Base-by-base conservation (phyloP, 2,797 vertebrate genomes). In the Sebastes trivittatus region DNA sequence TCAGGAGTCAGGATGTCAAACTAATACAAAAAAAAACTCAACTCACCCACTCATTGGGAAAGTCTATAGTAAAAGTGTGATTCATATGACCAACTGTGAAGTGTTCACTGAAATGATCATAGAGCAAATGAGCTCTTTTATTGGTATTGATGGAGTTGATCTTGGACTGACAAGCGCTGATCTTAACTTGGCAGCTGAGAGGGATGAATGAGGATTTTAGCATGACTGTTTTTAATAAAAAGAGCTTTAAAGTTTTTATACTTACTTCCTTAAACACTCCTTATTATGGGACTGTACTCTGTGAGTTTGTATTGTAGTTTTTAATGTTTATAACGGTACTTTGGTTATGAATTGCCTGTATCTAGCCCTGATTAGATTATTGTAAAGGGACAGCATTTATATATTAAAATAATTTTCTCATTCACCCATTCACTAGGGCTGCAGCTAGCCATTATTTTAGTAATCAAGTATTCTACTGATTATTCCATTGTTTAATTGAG, bases 401-500 rank as follows among this genome's bases (percentile, higher is more conserved):
- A 29, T 29, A 29, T 29, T 29, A 29, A 29, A 29, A 29, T 29
- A 7, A 29, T 29, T 29, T 29, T 29, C 29, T 29, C 29, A 29
- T 29, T 29, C 6, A 29, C 34, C 14, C 2, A 42, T 18, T 46
- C 14, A 46, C 14, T 18, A 16, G 3, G 14, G 36, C 36, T 38
- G 36, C 36, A 38, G 36, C 36, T 38, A 38, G 0, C 36, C 36
- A 38, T 38, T 38, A 38, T 38, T 38, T 38, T 38, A 42, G 38
- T 16, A 42, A 14, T 42, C 38, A 42, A 42, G 38, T 6, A 42
- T 42, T 42, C 14, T 42, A 42, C 14, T 16, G 0, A 46, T 42
- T 42, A 42, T 42, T 42, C 6, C 38, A 38, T 38, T 14, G 36
- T 0, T 0, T 18, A 18, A 16, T 46, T 0, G 13, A 42, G 38